These are phyloP conservation scores for Drosophila pseudotakahashii DNA, from an alignment of 2,888 invertebrate genomes.

Conservation along the genomic window DNA sequence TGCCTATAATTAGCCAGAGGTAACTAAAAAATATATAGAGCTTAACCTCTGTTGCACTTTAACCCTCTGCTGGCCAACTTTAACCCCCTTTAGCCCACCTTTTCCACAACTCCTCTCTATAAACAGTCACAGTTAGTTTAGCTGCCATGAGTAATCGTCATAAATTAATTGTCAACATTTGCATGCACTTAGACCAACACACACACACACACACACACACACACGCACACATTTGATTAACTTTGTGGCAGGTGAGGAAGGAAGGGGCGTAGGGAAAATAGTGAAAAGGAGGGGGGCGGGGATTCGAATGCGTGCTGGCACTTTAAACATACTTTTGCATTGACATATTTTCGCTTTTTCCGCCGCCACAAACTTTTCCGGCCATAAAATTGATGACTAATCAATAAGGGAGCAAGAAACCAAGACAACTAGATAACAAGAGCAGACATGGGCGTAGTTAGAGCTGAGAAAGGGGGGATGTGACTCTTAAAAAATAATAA, in stretches of 20 bases:
- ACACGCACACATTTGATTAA: slow-evolving; percentile 25
- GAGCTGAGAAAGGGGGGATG: background rate
- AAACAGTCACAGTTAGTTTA: slow-evolving; percentile 74
- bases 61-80: background rate
- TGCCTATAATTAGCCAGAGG: slow-evolving; percentile 60
- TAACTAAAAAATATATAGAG: background rate
- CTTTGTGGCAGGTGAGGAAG: slow-evolving; percentile 1
- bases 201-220: slow-evolving; percentile 46
- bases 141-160: slow-evolving; percentile 83
- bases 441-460: background rate
- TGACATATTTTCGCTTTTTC: slow-evolving; percentile 62
- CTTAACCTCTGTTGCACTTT: slow-evolving; percentile 6
- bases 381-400: slow-evolving; percentile 68
- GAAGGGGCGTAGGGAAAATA: background rate
- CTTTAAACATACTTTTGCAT: slow-evolving; percentile 74
- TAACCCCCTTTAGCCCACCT: background rate
- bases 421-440: slow-evolving; percentile 33
- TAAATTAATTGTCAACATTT: slow-evolving; percentile 84
- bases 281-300: slow-evolving; percentile 12
- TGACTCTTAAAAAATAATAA: too few relatives aligned
- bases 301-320: slow-evolving; percentile 25
- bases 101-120: slow-evolving; percentile 29
- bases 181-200: slow-evolving; percentile 73
- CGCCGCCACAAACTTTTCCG: slow-evolving; percentile 20
- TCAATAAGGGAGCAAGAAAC: slow-evolving; percentile 55